These are phyloP conservation scores for Neodontobutis hainanensis DNA, from an alignment of 2,113 vertebrate genomes.

Conservation along the genomic window DNA sequence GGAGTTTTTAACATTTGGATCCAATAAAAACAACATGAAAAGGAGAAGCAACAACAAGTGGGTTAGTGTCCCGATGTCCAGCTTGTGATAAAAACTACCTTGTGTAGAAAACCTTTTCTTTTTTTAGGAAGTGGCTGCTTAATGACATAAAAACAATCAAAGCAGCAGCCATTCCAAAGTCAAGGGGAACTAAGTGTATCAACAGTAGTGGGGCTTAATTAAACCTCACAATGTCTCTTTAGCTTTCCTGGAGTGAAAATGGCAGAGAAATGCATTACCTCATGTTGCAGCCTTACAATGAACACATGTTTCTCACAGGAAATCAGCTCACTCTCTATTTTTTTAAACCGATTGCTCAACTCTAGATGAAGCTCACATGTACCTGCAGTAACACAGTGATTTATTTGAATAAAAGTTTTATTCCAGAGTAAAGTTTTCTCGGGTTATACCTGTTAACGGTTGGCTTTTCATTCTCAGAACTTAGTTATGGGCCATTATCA, in stretches of 20 bases:
- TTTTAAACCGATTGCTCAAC: conserved; percentile 24
- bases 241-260: conserved; percentile 38
- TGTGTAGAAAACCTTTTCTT: conserved; percentile 14
- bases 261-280: conserved; percentile 51
- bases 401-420: conserved; percentile 15
- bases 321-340: conserved; percentile 25
- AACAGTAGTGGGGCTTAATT: conserved; percentile 71
- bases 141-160: conserved; percentile 62
- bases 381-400: conserved; percentile 2
- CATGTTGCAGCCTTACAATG: conserved; percentile 29
- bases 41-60: neutral
- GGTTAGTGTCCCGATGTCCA: neutral
- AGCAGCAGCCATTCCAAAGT: conserved; percentile 63
- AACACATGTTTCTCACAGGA: conserved; percentile 28
- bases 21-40: neutral
- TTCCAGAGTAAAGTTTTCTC: conserved; percentile 25
- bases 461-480: conserved; percentile 37
- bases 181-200: conserved; percentile 71
- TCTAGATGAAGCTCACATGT: conserved; percentile 20
- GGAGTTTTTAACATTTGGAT: no score
- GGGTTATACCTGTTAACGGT: conserved; percentile 39
- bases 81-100: neutral
- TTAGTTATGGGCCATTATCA: conserved; percentile 66
- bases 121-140: conserved; percentile 1
- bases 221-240: conserved; percentile 59